Evolutionary conservation across 2,797 vertebrate genomes (phyloP), one percentile per base, ranked within the genome.

Genomic region (Crocodylus rhombifer): DNA sequence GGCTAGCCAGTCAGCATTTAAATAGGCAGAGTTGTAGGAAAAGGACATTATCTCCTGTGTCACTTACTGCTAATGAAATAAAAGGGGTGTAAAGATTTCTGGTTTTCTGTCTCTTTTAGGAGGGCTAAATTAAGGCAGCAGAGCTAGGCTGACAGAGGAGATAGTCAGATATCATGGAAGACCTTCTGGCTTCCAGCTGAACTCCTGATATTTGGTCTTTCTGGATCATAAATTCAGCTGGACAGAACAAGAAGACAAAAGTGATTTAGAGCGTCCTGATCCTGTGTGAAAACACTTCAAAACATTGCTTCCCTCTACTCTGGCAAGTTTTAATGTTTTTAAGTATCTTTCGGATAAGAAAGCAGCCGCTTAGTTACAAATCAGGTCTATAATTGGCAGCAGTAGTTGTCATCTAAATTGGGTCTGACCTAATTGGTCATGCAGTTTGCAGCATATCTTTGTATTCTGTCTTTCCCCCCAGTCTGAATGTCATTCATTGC

Each of bases 41-140:
- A 51, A 51, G 10, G 42, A 51, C 42, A 9, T 51, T 51, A 51
- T 56, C 82, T n/a, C 14, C 42, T 86, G 56, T 30, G 2, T 4
- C 55, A 4, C 14, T 81, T 61, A 13, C 65, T 90, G 76, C 71
- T 64, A 56, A 33, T 17, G 18, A 90, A 94, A 62, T 28, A 4
- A 9, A 64, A 21, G 0, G 0, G 42, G 42, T 13, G 67, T 3
- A 30, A 1, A 7, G 1, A 0, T 8, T 5, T 64, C 82, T 77
- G 4, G 7, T 56, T 23, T n/a, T 5, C 4, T 30, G 9, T 88
- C 16, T 17, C 33, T 84, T 82, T 57, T 57, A 58, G 28, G 30
- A 91, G 80, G 6, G 15, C 71, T 88, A 80, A 74, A 88, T 56
- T 77, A 58, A 77, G 75, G 17, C 23, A 78, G 51, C 33, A 6